Evolutionary conservation across 2,797 vertebrate genomes (phyloP).

Genomic region (Darevskia mixta): DNA sequence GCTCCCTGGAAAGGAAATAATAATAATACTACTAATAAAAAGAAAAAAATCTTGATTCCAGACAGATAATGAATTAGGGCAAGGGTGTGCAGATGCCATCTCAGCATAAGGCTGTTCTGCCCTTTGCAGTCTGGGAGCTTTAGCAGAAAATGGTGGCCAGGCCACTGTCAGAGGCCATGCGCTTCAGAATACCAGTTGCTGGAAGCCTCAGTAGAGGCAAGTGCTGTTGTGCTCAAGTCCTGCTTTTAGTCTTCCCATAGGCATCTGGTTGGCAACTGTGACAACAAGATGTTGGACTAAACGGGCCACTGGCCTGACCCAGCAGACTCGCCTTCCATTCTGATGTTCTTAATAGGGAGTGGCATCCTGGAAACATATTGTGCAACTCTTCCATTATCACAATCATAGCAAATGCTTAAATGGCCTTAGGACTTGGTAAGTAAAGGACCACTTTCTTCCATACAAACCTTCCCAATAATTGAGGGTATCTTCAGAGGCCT

Average conservation of each 20-base stretch:
- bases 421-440: background rate
- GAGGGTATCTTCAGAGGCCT: background rate
- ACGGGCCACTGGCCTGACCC: too few species aligned
- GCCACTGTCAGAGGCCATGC: background rate
- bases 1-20: background rate
- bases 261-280: too few species aligned
- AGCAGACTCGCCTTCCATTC: too few species aligned
- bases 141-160: background rate
- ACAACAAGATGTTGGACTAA: too few species aligned
- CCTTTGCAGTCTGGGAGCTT: background rate
- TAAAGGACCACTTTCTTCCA: background rate
- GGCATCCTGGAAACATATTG: background rate
- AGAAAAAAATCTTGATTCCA: background rate
- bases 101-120: background rate
- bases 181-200: too few species aligned
- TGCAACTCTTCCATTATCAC: background rate
- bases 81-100: background rate
- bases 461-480: background rate
- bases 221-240: too few species aligned
- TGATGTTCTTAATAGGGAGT: too few species aligned
- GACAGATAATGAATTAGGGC: background rate
- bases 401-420: background rate
- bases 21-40: background rate
- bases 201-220: too few species aligned
- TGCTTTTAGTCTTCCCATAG: too few species aligned